A percentile compares a stretch with the other conserved stretches of the same genome.
Conservation (phyloP, 2,888 invertebrate species). For the Lumbricus terrestris region DNA sequence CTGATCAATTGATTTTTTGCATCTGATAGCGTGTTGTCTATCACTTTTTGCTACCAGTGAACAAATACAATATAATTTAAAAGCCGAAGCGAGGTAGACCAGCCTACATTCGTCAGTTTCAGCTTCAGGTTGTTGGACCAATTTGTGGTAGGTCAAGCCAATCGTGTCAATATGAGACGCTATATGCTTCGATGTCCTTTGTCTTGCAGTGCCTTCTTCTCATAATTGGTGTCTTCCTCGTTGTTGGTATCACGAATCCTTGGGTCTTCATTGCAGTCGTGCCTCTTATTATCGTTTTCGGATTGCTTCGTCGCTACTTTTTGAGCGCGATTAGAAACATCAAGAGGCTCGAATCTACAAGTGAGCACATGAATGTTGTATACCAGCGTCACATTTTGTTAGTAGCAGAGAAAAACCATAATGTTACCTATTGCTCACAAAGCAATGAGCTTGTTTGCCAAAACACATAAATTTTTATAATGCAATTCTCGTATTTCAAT, state of each 20-base stretch:
- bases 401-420: background rate
- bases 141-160: no score
- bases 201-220: conserved; percentile 67
- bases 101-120: no score
- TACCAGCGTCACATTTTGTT: no score
- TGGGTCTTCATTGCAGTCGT: conserved; percentile 63
- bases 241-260: conserved; percentile 74
- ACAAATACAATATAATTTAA: no score
- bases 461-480: background rate
- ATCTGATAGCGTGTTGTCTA: no score
- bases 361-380: conserved; percentile 53
- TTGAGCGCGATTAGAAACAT: conserved; percentile 77
- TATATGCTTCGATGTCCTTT: no score
- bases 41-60: no score
- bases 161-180: no score
- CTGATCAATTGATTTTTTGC: no score
- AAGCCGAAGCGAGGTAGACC: no score
- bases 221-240: conserved; percentile 65
- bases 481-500: background rate
- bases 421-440: background rate
- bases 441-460: background rate
- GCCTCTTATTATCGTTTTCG: conserved; percentile 73
- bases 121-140: no score
- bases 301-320: conserved; percentile 74
- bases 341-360: conserved; percentile 64